Base-by-base conservation (phyloP, 2,113 vertebrate species). In the Nannospalax galili region DNA sequence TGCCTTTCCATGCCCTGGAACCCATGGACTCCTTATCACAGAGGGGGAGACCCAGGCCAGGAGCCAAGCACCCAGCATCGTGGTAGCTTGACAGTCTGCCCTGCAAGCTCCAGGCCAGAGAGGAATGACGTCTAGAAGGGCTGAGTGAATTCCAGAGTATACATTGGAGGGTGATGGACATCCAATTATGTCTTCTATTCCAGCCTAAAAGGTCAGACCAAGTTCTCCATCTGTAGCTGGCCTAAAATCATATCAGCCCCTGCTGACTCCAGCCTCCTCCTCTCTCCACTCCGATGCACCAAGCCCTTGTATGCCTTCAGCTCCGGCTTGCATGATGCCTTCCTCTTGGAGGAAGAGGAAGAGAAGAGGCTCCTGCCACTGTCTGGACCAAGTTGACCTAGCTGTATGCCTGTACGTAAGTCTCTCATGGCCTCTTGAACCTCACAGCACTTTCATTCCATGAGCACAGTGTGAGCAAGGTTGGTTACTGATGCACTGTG, bases 401-500 rank as follows among this genome's bases (percentile, higher is more conserved):
- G 17, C 42, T 30, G 37, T 30, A 7, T 30, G 10, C 56, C 48
- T 3, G 1, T 67, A 73, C 14, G 9, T 11, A 5, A 1, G 26
- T 58, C 20, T 35, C 24, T 11, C 2, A 1, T 26, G 78, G 40
- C 52, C 42, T 91, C 37, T 58, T 42, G 6, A 72, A 67, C 74
- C 52, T 67, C 60, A 37, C 2, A 64, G n/a, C 20, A 0, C 74
- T 70, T 74, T 92, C 28, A 26, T 32, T 17, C 0, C 19, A 12
- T 19, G n/a, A 40, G 64, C 45, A 14, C 62, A 12, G 15, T 40
- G 16, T 52, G 48, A 52, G 17, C 7, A 22, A 81, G 37, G 22
- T 2, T 70, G 9, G 48, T 32, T 26, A 30, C 1, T n/a, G 42
- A n/a, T 3, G 1, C 3, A 19, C 32, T 0, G 1, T 20, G 5